Evolutionary conservation across 2,888 invertebrate species (phyloP).

Genomic region (Vanessa cardui): DNA sequence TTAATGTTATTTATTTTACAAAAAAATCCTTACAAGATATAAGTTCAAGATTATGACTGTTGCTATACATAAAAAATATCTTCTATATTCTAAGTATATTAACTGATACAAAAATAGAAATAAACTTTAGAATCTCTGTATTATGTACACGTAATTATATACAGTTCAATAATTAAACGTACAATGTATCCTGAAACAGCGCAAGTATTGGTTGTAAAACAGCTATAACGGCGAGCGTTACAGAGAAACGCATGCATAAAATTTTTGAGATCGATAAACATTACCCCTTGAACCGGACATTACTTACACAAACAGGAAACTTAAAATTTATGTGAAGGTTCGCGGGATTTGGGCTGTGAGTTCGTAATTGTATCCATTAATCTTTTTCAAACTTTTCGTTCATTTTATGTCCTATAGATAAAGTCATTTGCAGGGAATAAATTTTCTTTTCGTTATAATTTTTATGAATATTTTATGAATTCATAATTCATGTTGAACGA

Average conservation of each 20-base stretch:
- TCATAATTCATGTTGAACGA: neutral
- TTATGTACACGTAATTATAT: neutral
- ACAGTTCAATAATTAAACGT: constrained; percentile 7
- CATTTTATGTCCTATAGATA: neutral
- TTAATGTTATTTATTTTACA: too few species aligned
- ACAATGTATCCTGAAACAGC: constrained; percentile 20
- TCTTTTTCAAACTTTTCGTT: constrained; percentile 20
- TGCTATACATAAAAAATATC: neutral
- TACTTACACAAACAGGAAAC: constrained; percentile 35
- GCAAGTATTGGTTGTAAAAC: constrained; percentile 21
- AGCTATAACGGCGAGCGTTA: constrained; percentile 12
- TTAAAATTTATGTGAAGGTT: constrained; percentile 37
- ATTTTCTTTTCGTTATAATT: neutral
- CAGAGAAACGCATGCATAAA: constrained; percentile 27
- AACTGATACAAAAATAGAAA: neutral
- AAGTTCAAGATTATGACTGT: neutral
- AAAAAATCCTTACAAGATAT: too few species aligned
- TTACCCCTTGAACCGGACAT: constrained; percentile 29
- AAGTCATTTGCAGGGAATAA: neutral
- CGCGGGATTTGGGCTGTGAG: constrained; percentile 28
- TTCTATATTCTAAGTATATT: neutral
- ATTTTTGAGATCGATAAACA: constrained; percentile 33
- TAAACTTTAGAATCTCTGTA: neutral
- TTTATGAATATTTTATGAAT: too few species aligned
- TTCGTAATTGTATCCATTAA: constrained; percentile 34